Evolutionary conservation across 1,140 invertebrate genomes (phyloP), one percentile per base, ranked within the genome.

Genomic region (Pseudomyrmex flavicornis): DNA sequence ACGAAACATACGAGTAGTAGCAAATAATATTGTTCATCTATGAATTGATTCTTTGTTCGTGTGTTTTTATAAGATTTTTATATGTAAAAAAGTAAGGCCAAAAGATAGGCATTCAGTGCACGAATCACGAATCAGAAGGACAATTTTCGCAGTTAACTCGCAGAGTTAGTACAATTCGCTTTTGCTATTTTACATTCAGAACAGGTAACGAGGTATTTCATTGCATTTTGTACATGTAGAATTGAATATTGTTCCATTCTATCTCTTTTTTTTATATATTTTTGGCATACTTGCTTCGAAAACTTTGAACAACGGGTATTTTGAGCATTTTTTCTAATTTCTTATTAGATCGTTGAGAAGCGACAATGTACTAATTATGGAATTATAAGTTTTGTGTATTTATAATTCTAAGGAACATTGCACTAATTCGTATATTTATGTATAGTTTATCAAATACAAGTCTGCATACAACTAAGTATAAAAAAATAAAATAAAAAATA

Each of bases 1-100:
- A 68, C 13, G 35, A 35, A 35, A 35, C 62, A 26, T 68, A 80
- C 76, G 48, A 66, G 54, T 56, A 80, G 52, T 66, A 72, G 54
- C 56, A 20, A 72, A 66, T 80, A 54, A n/a, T 80, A 70, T 69
- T 70, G 56, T 80, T 80, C 22, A 46, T 13, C 66, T 80, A 54
- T 70, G 76, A 80, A 80, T 80, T 48, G 61, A 65, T 76, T 13
- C 26, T 75, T 44, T 54, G 15, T 13, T 61, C 17, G n/a, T 20
- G 10, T 20, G 10, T 20, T 48, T 70, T 82, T 75, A 75, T 48
- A 54, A 54, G 70, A 56, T 74, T 82, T 61, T n/a, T 59, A 12
- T 70, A 44, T 84, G 70, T 92, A 92, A 92, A 93, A 90, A 90
- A 90, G 88, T 93, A 93, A 93, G 92, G 92, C 92, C 93, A 93